These are phyloP conservation scores for Cyprinella venusta DNA, from an alignment of 2,797 vertebrate species.

Conservation along the genomic window DNA sequence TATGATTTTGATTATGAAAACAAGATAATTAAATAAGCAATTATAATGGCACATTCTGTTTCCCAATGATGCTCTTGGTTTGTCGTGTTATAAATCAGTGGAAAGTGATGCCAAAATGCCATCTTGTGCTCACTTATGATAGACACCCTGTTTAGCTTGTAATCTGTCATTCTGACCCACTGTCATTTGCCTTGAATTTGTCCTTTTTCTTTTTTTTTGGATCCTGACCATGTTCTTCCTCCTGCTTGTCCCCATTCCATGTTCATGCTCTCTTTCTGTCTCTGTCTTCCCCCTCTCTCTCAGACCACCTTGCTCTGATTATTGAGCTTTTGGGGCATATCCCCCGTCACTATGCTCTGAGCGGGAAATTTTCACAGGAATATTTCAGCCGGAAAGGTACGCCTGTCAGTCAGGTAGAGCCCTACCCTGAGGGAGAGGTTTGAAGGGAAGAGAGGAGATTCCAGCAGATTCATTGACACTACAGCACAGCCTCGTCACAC, in stretches of 20 bases:
- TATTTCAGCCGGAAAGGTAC: slow-evolving; percentile 82
- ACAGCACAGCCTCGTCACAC: slow-evolving; percentile 44
- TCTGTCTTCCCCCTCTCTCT: slow-evolving; percentile 53
- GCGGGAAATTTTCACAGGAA: slow-evolving; percentile 85
- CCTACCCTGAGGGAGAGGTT: slow-evolving; percentile 60
- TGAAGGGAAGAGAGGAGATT: slow-evolving; percentile 4
- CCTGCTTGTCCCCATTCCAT: slow-evolving; percentile 33
- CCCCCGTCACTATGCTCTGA: slow-evolving; percentile 80
- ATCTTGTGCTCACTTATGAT: not conserved
- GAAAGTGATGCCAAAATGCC: not conserved
- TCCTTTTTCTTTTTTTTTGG: not conserved
- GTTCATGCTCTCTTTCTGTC: slow-evolving; percentile 25
- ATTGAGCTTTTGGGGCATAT: slow-evolving; percentile 85
- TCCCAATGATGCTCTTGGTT: too few species aligned
- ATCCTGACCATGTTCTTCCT: slow-evolving; percentile 14
- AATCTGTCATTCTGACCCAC: slow-evolving; percentile 10
- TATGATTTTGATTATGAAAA: not conserved
- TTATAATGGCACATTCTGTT: too few species aligned
- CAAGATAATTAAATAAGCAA: not conserved
- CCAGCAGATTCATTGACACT: slow-evolving; percentile 39
- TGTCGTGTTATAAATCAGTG: too few species aligned
- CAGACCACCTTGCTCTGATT: slow-evolving; percentile 83
- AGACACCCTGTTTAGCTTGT: not conserved
- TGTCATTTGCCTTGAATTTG: slow-evolving; percentile 61
- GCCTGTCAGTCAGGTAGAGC: slow-evolving; percentile 62